A percentile compares a stretch with the other conserved stretches of the same genome.
Evolutionary conservation across 1,140 invertebrate genomes (phyloP).

Genomic region (Caenorhabditis remanei): DNA sequence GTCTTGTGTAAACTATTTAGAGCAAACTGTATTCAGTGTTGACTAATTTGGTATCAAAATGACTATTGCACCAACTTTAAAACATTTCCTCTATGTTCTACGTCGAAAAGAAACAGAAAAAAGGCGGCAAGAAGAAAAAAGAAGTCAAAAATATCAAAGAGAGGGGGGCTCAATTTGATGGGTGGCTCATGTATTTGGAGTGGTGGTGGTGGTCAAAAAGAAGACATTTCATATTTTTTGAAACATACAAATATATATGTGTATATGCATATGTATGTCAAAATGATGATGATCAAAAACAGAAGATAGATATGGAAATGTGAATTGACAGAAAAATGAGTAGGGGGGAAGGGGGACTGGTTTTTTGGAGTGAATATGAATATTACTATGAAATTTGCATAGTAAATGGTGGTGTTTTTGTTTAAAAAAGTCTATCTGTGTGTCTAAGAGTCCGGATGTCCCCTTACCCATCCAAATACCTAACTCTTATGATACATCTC

Average conservation of each 20-base stretch:
- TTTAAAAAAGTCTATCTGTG: too few relatives aligned
- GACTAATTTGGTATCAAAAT: too few relatives aligned
- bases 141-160: not conserved
- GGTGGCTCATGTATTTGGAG: not conserved
- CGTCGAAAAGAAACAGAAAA: too few relatives aligned
- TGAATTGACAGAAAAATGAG: not conserved
- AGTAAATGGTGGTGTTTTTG: too few relatives aligned
- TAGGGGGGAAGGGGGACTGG: not conserved
- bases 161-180: conserved; percentile 41
- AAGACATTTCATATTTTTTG: conserved; percentile 3
- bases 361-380: not conserved
- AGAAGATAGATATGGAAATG: conserved; percentile 1
- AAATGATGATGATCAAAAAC: not conserved
- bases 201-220: not conserved
- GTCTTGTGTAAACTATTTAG: too few relatives aligned
- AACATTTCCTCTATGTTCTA: too few relatives aligned
- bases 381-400: not conserved
- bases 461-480: too few relatives aligned
- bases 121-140: not conserved
- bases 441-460: too few relatives aligned
- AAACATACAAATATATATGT: not conserved
- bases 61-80: too few relatives aligned
- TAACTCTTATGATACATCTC: too few relatives aligned
- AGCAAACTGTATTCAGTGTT: too few relatives aligned
- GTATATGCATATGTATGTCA: not conserved